These are phyloP conservation scores for Pristionchus exspectatus DNA, from an alignment of 2,888 invertebrate species.

Conservation along the genomic window DNA sequence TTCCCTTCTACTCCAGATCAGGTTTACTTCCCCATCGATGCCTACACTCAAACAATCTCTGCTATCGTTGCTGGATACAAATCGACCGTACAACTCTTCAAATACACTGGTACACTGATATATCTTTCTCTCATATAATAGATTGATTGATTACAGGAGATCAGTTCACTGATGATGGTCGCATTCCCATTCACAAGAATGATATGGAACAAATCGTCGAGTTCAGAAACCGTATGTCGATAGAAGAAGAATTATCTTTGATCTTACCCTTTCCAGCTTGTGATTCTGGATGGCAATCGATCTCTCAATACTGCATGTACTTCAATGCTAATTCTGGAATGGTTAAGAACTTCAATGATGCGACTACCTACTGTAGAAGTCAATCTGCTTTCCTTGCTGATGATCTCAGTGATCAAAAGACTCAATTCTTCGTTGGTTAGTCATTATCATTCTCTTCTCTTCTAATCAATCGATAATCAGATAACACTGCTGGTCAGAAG, in stretches of 20 bases:
- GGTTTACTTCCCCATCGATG: slow-evolving; percentile 52
- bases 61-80: slow-evolving; percentile 51
- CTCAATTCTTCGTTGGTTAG: slow-evolving; percentile 58
- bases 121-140: not conserved
- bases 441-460: not conserved
- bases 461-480: not conserved
- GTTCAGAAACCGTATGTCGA: slow-evolving; percentile 29
- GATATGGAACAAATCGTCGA: slow-evolving; percentile 41
- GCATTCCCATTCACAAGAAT: slow-evolving; percentile 22
- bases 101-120: not conserved
- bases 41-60: slow-evolving; percentile 47
- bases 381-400: slow-evolving; percentile 68
- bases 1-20: not conserved
- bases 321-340: slow-evolving; percentile 45
- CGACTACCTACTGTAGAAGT: slow-evolving; percentile 57
- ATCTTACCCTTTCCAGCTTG: slow-evolving; percentile 57
- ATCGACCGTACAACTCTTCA: slow-evolving; percentile 24
- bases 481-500: not conserved
- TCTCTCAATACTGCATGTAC: slow-evolving; percentile 66
- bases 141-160: not conserved
- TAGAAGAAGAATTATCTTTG: not conserved
- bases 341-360: slow-evolving; percentile 44
- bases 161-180: slow-evolving; percentile 11
- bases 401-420: slow-evolving; percentile 63
- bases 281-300: slow-evolving; percentile 64